phyloP scores from a whole-genome alignment of 2,797 vertebrate genomes.

The Pagetopsis macropterus region DNA sequence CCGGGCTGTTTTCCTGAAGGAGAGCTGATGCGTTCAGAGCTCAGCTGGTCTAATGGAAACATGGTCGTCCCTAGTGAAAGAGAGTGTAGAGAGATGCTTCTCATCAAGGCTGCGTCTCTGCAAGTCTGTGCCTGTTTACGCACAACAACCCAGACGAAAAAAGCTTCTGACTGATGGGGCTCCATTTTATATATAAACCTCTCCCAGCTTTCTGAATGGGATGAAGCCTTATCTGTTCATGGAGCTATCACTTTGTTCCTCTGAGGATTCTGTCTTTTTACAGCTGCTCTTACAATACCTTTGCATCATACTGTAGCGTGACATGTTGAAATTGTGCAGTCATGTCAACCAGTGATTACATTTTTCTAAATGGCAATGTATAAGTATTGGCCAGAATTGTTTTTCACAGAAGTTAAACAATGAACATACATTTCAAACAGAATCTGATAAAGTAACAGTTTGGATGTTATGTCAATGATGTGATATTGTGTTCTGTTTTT shows the following conservation, averaged over 20 bases:
- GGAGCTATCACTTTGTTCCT: constrained; percentile 13
- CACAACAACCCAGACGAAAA: constrained; percentile 65
- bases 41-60: constrained; percentile 76
- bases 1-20: constrained; percentile 56
- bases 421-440: no score
- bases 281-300: constrained; percentile 19
- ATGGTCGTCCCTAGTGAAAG: constrained; percentile 68
- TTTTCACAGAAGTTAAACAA: no score
- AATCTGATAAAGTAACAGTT: no score
- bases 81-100: constrained; percentile 66
- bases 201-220: constrained; percentile 16
- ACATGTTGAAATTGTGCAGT: constrained; percentile 2
- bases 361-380: no score
- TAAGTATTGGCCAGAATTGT: no score
- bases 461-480: no score
- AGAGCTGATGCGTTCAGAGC: constrained; percentile 38
- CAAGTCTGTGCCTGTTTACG: constrained; percentile 73
- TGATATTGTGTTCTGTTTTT: no score
- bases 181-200: constrained; percentile 54
- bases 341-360: neutral
- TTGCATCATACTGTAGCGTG: constrained; percentile 17
- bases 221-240: constrained; percentile 22
- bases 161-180: constrained; percentile 49
- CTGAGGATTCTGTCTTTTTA: constrained; percentile 28
- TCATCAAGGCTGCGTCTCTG: constrained; percentile 58